Percentiles rank a stretch among this genome's conserved stretches.
Conservation (phyloP, 2,888 invertebrate genomes). For the Oligia strigilis region DNA sequence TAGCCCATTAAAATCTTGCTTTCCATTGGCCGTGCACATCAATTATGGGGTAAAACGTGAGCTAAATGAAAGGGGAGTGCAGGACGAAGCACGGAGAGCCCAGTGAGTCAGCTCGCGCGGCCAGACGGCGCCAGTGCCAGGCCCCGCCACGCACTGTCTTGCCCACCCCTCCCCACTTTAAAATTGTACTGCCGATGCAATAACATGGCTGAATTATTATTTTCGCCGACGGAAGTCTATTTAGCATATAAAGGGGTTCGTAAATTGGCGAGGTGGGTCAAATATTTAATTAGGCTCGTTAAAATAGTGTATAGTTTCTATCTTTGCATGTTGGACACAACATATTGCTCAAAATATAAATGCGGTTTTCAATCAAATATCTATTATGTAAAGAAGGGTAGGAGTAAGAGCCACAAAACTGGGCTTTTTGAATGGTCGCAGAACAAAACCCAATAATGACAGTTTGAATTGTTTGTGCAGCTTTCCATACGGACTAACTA, state of each 20-base stretch:
- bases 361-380: constrained; percentile 51
- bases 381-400: constrained; percentile 46
- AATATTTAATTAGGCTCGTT: constrained; percentile 71
- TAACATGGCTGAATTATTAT: constrained; percentile 72
- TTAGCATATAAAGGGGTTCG: constrained; percentile 79
- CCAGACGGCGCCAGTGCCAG: constrained; percentile 88
- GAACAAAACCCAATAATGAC: constrained; percentile 58
- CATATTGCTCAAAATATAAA: constrained; percentile 25
- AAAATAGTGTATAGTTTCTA: constrained; percentile 37
- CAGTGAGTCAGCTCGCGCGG: constrained; percentile 85
- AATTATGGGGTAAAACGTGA: constrained; percentile 85
- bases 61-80: constrained; percentile 82
- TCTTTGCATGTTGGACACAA: constrained; percentile 5
- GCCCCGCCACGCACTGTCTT: constrained; percentile 81
- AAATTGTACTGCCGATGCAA: constrained; percentile 69
- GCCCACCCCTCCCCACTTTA: constrained; percentile 74
- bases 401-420: constrained; percentile 38
- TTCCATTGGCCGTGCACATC: constrained; percentile 70
- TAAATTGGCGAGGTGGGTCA: constrained; percentile 69
- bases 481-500: constrained; percentile 58
- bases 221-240: constrained; percentile 73
- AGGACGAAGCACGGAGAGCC: constrained; percentile 78
- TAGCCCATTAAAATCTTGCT: constrained; percentile 40
- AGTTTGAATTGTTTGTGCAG: constrained; percentile 62
- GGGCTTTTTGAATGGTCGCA: constrained; percentile 38